These are phyloP conservation scores for Lepidocyrtinus sp. DNA, from an alignment of 2,888 invertebrate genomes.

Conservation along the genomic window DNA sequence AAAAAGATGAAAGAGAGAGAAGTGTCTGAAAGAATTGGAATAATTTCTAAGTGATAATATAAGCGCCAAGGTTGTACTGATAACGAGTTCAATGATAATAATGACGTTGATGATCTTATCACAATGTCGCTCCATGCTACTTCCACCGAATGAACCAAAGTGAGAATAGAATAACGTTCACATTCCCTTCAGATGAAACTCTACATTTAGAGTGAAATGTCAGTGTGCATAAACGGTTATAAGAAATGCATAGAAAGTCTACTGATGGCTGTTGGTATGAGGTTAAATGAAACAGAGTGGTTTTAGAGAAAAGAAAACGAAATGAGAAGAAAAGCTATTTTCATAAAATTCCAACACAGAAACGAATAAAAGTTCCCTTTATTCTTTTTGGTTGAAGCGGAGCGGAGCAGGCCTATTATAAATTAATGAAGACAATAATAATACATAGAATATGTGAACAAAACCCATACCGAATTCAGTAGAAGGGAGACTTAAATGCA, in stretches of 20 bases:
- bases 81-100: constrained; percentile 10
- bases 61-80: constrained; percentile 4
- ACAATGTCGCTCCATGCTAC: background rate
- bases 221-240: too few relatives aligned
- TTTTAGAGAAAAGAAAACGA: background rate
- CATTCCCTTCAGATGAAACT: too few relatives aligned
- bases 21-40: background rate
- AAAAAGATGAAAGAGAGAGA: background rate
- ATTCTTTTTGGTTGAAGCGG: background rate
- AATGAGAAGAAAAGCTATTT: constrained; percentile 24
- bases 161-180: background rate
- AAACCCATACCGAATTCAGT: background rate
- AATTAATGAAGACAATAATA: constrained; percentile 28
- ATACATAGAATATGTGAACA: constrained; percentile 12
- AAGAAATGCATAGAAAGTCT: background rate
- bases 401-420: constrained; percentile 10
- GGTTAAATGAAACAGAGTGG: constrained; percentile 1
- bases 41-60: background rate
- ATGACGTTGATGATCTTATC: constrained; percentile 14
- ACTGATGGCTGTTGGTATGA: too few relatives aligned
- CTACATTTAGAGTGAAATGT: too few relatives aligned
- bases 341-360: constrained; percentile 13
- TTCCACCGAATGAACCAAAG: background rate
- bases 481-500: constrained; percentile 20
- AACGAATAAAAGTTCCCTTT: background rate